phyloP scores from a whole-genome alignment of 2,888 invertebrate genomes.

The Alcis repandata region DNA sequence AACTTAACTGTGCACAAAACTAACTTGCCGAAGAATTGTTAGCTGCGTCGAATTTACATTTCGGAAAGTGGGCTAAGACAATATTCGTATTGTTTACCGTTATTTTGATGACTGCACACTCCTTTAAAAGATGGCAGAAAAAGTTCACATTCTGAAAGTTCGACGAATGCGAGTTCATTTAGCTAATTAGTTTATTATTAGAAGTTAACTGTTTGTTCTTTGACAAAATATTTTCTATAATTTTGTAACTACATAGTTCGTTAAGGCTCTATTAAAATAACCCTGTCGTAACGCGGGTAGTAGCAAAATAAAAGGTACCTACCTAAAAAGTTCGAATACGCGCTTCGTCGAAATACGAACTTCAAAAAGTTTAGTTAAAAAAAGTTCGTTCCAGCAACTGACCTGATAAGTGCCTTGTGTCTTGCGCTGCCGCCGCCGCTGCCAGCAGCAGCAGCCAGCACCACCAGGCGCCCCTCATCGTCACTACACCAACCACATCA shows the following conservation, averaged over 20 bases:
- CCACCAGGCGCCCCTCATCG: slow-evolving; percentile 81
- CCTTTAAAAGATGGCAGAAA: slow-evolving; percentile 1
- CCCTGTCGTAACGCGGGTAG: neutral
- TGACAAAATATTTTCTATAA: too few species aligned
- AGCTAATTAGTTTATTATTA: neutral
- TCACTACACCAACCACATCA: slow-evolving; percentile 77
- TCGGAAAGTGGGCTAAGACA: slow-evolving; percentile 37
- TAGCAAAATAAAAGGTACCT: neutral
- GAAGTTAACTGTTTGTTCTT: neutral
- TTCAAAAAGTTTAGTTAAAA: slow-evolving; percentile 16
- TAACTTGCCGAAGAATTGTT: slow-evolving; percentile 23
- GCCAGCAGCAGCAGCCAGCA: slow-evolving; percentile 76
- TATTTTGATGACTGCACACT: slow-evolving; percentile 26
- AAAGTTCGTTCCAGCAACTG: slow-evolving; percentile 30
- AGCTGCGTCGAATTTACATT: slow-evolving; percentile 40
- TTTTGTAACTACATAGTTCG: neutral
- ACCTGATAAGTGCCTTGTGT: slow-evolving; percentile 83
- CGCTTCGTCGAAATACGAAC: slow-evolving; percentile 2
- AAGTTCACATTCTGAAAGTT: slow-evolving; percentile 9
- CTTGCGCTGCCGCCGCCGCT: slow-evolving; percentile 71
- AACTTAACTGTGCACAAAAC: slow-evolving; percentile 23
- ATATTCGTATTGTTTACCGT: slow-evolving; percentile 38
- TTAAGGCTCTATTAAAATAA: neutral
- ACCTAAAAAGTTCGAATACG: neutral
- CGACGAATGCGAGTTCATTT: neutral